Evolutionary conservation across 2,888 invertebrate species (phyloP).

Genomic region (Monochamus alternatus): DNA sequence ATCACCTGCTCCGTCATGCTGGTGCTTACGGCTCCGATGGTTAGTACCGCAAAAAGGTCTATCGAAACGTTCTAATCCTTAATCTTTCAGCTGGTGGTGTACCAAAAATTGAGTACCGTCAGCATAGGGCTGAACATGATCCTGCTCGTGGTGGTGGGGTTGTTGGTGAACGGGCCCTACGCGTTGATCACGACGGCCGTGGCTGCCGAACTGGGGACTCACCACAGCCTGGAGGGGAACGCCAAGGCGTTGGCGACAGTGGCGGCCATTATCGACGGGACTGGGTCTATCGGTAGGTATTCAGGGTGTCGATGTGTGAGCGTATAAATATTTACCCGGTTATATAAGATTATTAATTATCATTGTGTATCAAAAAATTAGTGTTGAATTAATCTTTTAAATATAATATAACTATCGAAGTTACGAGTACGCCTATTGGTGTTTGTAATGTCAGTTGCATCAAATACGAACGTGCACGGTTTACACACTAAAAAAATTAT

Average conservation of each 20-base stretch:
- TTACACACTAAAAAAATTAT: no score
- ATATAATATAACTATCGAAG: no score
- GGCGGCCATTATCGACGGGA: constrained; percentile 98
- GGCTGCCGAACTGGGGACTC: constrained; percentile 94
- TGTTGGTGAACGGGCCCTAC: constrained; percentile 96
- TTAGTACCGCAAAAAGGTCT: constrained; percentile 70
- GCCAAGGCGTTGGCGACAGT: constrained; percentile 94
- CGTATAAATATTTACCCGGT: no score
- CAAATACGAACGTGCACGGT: no score
- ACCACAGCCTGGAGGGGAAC: constrained; percentile 85
- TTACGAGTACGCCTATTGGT: no score
- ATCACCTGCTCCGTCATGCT: constrained; percentile 90
- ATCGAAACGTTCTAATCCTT: background rate
- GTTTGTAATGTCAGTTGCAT: no score
- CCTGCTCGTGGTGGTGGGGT: constrained; percentile 83
- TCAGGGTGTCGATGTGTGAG: no score
- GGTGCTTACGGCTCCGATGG: constrained; percentile 85
- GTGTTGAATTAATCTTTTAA: no score
- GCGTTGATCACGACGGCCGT: constrained; percentile 97
- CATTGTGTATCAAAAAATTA: no score
- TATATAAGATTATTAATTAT: no score
- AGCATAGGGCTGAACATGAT: constrained; percentile 77
- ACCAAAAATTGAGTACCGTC: constrained; percentile 78
- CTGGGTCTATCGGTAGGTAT: constrained; percentile 85
- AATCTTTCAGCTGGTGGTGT: constrained; percentile 81